Percentiles rank a stretch among this genome's conserved stretches.
These are phyloP conservation scores for Biston betularia DNA, from an alignment of 2,888 invertebrate species.

Conservation along the genomic window DNA sequence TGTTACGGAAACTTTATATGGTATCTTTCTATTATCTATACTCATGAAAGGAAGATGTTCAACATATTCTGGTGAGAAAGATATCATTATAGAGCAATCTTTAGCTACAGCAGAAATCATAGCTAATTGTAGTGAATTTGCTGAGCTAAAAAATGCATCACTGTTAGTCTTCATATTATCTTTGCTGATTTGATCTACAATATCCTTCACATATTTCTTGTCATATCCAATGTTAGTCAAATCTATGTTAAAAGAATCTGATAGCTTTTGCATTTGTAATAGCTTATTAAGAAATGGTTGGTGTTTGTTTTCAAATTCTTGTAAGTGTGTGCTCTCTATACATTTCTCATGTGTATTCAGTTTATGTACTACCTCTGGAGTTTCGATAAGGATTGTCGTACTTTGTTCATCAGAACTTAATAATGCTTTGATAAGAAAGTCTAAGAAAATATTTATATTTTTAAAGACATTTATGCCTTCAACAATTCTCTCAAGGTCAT, in stretches of 20 bases:
- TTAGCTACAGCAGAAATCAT: slow-evolving; percentile 89
- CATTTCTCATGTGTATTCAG: slow-evolving; percentile 47
- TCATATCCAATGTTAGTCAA: slow-evolving; percentile 39
- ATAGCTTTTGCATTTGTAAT: slow-evolving; percentile 65
- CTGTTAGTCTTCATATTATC: slow-evolving; percentile 45
- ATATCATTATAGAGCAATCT: slow-evolving; percentile 90
- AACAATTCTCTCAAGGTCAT: slow-evolving; percentile 54
- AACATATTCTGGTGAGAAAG: slow-evolving; percentile 66
- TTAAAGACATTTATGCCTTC: slow-evolving; percentile 54
- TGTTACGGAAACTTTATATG: slow-evolving; percentile 86
- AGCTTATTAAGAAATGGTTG: slow-evolving; percentile 62
- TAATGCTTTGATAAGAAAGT: slow-evolving; percentile 68
- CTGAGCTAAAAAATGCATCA: slow-evolving; percentile 52
- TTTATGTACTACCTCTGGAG: slow-evolving; percentile 22
- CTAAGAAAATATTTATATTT: slow-evolving; percentile 55
- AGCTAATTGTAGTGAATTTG: slow-evolving; percentile 57
- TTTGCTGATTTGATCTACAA: slow-evolving; percentile 56
- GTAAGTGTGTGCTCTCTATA: slow-evolving; percentile 36
- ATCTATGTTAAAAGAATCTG: slow-evolving; percentile 50
- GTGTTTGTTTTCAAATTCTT: slow-evolving; percentile 40
- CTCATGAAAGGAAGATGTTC: slow-evolving; percentile 56
- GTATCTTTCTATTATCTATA: slow-evolving; percentile 68
- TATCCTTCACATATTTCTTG: slow-evolving; percentile 59
- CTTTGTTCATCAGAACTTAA: slow-evolving; percentile 46
- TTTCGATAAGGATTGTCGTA: slow-evolving; percentile 34